A percentile compares a stretch with the other conserved stretches of the same genome.
Evolutionary conservation across 2,797 vertebrate genomes (phyloP).

Genomic region (Arremon aurantiirostris): DNA sequence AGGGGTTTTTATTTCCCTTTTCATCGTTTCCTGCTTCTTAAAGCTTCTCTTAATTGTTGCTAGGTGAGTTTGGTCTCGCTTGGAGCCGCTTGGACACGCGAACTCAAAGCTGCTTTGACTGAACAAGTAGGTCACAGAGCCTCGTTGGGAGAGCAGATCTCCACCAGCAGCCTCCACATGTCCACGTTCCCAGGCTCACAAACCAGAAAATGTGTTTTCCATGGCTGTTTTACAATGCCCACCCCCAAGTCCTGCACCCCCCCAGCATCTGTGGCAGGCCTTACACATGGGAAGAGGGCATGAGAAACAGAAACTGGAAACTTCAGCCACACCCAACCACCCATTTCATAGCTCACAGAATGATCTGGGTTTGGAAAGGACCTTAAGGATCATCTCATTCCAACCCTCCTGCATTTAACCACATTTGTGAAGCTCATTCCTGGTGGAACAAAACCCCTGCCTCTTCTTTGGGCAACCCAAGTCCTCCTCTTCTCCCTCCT

Average conservation of each 20-base stretch:
- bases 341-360: accelerated
- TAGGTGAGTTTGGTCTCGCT: background rate
- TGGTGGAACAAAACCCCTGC: background rate
- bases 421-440: background rate
- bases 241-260: background rate
- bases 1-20: background rate
- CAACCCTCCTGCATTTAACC: background rate
- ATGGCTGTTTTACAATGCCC: background rate
- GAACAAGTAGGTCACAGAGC: slow-evolving; percentile 59
- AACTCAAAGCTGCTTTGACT: slow-evolving; percentile 56
- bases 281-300: accelerated
- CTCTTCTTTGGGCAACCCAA: background rate
- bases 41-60: slow-evolving; percentile 51
- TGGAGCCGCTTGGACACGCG: background rate
- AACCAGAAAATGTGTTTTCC: background rate
- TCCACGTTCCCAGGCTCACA: background rate
- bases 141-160: background rate
- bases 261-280: background rate
- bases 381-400: background rate
- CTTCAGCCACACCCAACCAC: background rate
- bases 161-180: background rate
- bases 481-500: background rate
- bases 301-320: background rate
- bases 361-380: background rate
- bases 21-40: background rate